Evolutionary conservation across 2,113 vertebrate genomes (phyloP).

Genomic region (Tamias sibiricus): DNA sequence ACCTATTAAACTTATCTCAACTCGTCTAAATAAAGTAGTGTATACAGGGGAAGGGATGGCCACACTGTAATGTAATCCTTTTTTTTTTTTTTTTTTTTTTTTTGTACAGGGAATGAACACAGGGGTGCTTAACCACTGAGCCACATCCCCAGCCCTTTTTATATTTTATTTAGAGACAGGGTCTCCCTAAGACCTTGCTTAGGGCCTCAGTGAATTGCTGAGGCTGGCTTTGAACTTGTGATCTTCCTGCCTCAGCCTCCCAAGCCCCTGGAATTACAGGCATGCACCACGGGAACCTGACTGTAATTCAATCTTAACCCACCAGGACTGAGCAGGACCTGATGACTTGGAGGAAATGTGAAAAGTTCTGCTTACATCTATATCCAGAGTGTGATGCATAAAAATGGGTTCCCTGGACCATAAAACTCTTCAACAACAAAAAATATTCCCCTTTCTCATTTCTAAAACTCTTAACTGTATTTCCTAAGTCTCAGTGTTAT

Average conservation of each 20-base stretch:
- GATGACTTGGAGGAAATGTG: neutral
- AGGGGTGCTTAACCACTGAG: too few species aligned
- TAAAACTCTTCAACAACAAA: constrained; percentile 24
- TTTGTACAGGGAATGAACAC: too few species aligned
- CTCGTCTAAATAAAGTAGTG: constrained; percentile 7
- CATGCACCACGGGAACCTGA: too few species aligned
- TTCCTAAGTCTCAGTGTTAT: constrained; percentile 6
- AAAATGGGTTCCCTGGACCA: neutral
- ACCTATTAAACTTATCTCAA: neutral
- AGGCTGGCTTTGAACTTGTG: too few species aligned
- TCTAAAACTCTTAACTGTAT: constrained; percentile 36
- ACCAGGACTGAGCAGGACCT: neutral
- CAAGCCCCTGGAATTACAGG: too few species aligned
- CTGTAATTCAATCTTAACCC: neutral
- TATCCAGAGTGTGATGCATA: neutral
- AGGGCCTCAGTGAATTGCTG: too few species aligned
- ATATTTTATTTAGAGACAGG: too few species aligned
- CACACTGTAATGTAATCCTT: neutral
- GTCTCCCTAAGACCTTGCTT: too few species aligned
- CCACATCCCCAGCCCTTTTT: too few species aligned
- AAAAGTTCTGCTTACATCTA: neutral
- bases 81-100: too few species aligned
- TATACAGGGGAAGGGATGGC: neutral
- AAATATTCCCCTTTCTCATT: neutral
- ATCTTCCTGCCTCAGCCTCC: too few species aligned